Evolutionary conservation across 23 tunicate genomes (phyloP).

Genomic region (Trididemnum clinides): DNA sequence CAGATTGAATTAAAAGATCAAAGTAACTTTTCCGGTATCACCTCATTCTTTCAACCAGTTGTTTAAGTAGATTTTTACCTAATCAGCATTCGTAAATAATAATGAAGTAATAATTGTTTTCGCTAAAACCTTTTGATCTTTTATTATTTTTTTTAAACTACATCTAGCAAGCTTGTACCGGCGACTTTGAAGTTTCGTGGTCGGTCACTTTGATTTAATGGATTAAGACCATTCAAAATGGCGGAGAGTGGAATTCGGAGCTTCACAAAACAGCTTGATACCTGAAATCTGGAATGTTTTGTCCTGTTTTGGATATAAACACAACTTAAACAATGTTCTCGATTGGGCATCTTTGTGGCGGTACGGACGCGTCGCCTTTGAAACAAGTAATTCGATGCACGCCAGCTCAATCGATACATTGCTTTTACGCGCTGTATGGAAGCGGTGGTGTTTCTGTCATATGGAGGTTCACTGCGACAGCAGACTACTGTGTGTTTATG

Average conservation of each 20-base stretch:
- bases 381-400: conserved; percentile 20
- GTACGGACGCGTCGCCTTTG: conserved; percentile 36
- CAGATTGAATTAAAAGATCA: too few relatives aligned
- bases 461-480: not conserved
- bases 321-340: conserved; percentile 44
- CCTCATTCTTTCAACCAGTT: too few relatives aligned
- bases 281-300: conserved; percentile 34
- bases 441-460: not conserved
- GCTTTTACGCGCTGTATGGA: not conserved
- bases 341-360: not conserved
- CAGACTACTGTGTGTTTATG: conserved; percentile 27
- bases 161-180: conserved; percentile 40
- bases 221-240: not conserved
- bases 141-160: conserved; percentile 4
- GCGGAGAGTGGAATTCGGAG: too few relatives aligned
- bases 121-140: conserved; percentile 22
- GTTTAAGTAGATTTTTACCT: not conserved
- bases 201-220: conserved; percentile 47
- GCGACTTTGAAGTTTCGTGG: conserved; percentile 43
- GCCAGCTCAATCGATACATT: conserved; percentile 49
- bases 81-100: conserved; percentile 10
- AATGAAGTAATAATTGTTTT: conserved; percentile 13
- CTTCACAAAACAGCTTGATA: too few relatives aligned
- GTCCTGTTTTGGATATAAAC: conserved; percentile 46
- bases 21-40: too few relatives aligned